Conservation (phyloP, 2,888 invertebrate genomes). For the Eupithecia subfuscata region DNA sequence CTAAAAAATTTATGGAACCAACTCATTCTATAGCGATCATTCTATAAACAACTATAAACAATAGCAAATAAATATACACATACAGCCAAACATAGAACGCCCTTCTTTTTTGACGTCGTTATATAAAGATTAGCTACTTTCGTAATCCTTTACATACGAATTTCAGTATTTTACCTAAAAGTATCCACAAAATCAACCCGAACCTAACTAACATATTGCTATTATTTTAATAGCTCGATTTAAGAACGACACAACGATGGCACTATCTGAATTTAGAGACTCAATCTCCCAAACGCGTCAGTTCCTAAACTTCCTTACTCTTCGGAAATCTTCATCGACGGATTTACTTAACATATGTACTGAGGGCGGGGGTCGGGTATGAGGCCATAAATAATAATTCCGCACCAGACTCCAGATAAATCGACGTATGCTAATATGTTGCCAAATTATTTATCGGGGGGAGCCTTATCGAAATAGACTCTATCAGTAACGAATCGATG, state of each 20-base stretch:
- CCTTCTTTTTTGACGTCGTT: no score
- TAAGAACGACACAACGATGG: neutral
- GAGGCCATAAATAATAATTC: slow-evolving; percentile 82
- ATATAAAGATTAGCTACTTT: no score
- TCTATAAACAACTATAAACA: no score
- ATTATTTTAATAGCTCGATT: no score
- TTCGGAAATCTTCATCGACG: slow-evolving; percentile 55
- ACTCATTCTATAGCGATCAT: no score
- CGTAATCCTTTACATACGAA: no score
- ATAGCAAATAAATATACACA: no score
- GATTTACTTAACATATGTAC: slow-evolving; percentile 80
- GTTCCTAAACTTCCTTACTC: slow-evolving; percentile 24
- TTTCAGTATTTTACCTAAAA: no score
- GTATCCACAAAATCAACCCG: no score
- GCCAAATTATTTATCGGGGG: slow-evolving; percentile 83
- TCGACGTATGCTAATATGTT: slow-evolving; percentile 82
- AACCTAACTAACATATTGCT: no score
- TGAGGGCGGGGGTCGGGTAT: slow-evolving; percentile 65
- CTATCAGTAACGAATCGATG: slow-evolving; percentile 6
- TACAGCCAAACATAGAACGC: no score
- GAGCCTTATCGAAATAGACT: slow-evolving; percentile 57
- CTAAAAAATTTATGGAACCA: no score
- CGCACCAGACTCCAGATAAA: slow-evolving; percentile 73
- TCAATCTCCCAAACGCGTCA: neutral
- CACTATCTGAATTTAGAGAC: neutral